These are phyloP conservation scores for Lytechinus pictus DNA, from an alignment of 35 echinoderm and acorn worm genomes.

Conservation along the genomic window DNA sequence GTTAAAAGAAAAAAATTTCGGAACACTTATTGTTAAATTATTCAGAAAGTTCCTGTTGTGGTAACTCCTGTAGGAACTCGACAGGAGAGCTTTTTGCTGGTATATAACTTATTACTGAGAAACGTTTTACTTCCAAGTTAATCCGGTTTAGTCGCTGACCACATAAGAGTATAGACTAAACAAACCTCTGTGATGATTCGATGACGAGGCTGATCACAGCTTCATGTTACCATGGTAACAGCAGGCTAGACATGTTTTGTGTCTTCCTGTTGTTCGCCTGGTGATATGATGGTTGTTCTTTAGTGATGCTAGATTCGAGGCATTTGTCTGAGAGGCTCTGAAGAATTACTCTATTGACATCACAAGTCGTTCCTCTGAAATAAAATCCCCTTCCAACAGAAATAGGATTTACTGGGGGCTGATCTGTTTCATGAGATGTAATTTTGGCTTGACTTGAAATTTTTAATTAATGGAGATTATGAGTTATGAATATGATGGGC, in stretches of 20 bases:
- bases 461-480: no score
- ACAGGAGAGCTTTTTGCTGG: no score
- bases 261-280: not conserved
- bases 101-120: no score
- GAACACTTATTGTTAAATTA: no score
- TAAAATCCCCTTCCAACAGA: not conserved
- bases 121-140: no score
- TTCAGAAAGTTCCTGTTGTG: no score
- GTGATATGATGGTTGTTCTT: not conserved
- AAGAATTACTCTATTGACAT: not conserved
- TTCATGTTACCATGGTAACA: slow-evolving; percentile 9
- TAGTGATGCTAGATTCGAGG: slow-evolving; percentile 60
- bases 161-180: not conserved
- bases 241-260: slow-evolving; percentile 53
- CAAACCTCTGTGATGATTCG: slow-evolving; percentile 57
- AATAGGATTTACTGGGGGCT: not conserved
- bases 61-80: no score
- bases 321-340: slow-evolving; percentile 66
- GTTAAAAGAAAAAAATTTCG: not conserved
- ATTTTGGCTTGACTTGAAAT: no score
- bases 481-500: no score
- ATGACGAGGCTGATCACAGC: slow-evolving; percentile 63
- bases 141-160: no score
- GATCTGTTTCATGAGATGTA: no score
- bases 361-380: not conserved